These are phyloP conservation scores for Plutella xylostella DNA, from an alignment of 2,888 invertebrate genomes.

Conservation along the genomic window DNA sequence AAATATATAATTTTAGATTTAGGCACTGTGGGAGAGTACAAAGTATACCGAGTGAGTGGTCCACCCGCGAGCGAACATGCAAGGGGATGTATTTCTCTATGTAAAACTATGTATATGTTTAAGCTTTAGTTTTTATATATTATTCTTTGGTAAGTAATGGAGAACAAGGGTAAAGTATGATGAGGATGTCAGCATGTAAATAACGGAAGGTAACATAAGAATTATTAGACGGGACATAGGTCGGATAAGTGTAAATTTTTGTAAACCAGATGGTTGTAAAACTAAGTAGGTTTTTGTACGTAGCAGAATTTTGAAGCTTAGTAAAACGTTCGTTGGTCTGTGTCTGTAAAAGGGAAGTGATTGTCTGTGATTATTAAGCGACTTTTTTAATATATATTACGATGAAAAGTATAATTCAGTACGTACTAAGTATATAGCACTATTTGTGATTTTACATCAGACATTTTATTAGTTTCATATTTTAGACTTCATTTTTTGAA, in stretches of 20 bases:
- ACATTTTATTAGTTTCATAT: slow-evolving; percentile 49
- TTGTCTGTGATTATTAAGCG: slow-evolving; percentile 73
- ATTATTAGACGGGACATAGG: slow-evolving; percentile 27
- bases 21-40: slow-evolving; percentile 45
- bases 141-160: slow-evolving; percentile 2
- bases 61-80: too few relatives aligned
- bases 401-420: slow-evolving; percentile 60
- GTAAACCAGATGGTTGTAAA: slow-evolving; percentile 68
- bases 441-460: slow-evolving; percentile 70
- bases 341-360: slow-evolving; percentile 68
- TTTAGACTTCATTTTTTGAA: slow-evolving; percentile 53
- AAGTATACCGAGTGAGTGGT: slow-evolving; percentile 28
- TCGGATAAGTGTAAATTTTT: slow-evolving; percentile 35
- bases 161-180: slow-evolving; percentile 4
- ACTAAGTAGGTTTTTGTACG: slow-evolving; percentile 68
- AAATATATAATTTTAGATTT: slow-evolving; percentile 51
- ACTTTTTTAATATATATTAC: slow-evolving; percentile 64
- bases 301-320: slow-evolving; percentile 60
- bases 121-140: not conserved
- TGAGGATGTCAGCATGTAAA: not conserved
- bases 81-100: not conserved
- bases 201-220: slow-evolving; percentile 1
- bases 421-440: slow-evolving; percentile 71
- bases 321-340: slow-evolving; percentile 61
- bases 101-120: not conserved